phyloP scores from a whole-genome alignment of 1,140 invertebrate genomes.

The Pogonus chalceus region DNA sequence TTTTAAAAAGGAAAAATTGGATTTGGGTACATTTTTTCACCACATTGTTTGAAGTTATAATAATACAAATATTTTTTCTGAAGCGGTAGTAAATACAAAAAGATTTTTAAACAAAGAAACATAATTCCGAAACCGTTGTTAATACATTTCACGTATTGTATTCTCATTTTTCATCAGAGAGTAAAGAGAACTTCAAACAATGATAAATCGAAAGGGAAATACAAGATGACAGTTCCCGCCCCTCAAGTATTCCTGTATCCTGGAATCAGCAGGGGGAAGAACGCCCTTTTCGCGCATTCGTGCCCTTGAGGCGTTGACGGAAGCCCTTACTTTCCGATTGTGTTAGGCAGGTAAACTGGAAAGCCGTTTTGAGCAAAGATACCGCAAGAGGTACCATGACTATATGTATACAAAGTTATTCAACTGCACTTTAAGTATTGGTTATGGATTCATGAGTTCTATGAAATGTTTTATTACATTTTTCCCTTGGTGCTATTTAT shows the following conservation, averaged over 20 bases:
- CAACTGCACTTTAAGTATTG: no score
- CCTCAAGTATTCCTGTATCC: neutral
- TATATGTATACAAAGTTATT: neutral
- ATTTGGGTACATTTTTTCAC: no score
- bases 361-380: neutral
- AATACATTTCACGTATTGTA: neutral
- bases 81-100: neutral
- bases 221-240: neutral
- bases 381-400: neutral
- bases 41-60: no score
- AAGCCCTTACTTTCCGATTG: conserved; percentile 1
- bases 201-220: conserved; percentile 6
- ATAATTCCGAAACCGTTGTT: neutral
- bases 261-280: neutral
- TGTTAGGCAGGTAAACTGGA: conserved; percentile 3
- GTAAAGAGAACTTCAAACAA: neutral
- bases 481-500: no score
- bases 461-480: no score
- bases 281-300: neutral
- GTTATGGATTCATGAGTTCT: no score
- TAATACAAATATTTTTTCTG: no score
- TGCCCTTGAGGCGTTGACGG: conserved; percentile 4
- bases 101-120: neutral
- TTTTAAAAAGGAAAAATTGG: no score
- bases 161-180: no score